Evolutionary conservation across 2,797 vertebrate genomes (phyloP).

Genomic region (Oreonectes daqikongensis): DNA sequence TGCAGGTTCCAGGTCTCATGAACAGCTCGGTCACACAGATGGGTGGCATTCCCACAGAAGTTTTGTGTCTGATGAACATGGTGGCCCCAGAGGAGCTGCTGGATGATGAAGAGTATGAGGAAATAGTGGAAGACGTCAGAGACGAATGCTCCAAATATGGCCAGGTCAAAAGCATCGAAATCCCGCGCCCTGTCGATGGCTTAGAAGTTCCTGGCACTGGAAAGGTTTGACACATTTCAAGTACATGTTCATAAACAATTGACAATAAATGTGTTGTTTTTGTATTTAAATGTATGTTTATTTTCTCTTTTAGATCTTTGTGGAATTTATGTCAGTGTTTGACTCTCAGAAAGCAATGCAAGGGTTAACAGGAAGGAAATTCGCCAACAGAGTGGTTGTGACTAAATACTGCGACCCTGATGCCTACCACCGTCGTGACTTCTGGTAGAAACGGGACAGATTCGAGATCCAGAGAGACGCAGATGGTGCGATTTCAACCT

Average conservation of each 20-base stretch:
- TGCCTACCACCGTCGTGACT: constrained; percentile 91
- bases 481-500: constrained; percentile 57
- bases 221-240: constrained; percentile 74
- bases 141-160: constrained; percentile 94
- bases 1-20: constrained; percentile 90
- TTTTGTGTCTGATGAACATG: constrained; percentile 96
- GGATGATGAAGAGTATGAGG: constrained; percentile 92
- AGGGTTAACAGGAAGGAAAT: constrained; percentile 91
- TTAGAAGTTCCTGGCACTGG: constrained; percentile 90
- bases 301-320: constrained; percentile 80
- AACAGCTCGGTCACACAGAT: constrained; percentile 90
- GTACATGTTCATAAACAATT: neutral
- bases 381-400: constrained; percentile 93
- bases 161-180: constrained; percentile 92
- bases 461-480: constrained; percentile 10
- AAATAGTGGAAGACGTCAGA: constrained; percentile 91
- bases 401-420: constrained; percentile 95
- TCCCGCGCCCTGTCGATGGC: constrained; percentile 90
- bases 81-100: constrained; percentile 90
- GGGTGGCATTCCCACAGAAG: constrained; percentile 90
- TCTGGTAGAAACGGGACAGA: constrained; percentile 82
- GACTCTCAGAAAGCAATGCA: constrained; percentile 98
- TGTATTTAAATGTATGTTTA: neutral
- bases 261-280: neutral
- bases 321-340: constrained; percentile 92